A percentile compares a stretch with the other conserved stretches of the same genome.
phyloP scores from a whole-genome alignment of 2,797 vertebrate species.

The Pitangus sulphuratus region DNA sequence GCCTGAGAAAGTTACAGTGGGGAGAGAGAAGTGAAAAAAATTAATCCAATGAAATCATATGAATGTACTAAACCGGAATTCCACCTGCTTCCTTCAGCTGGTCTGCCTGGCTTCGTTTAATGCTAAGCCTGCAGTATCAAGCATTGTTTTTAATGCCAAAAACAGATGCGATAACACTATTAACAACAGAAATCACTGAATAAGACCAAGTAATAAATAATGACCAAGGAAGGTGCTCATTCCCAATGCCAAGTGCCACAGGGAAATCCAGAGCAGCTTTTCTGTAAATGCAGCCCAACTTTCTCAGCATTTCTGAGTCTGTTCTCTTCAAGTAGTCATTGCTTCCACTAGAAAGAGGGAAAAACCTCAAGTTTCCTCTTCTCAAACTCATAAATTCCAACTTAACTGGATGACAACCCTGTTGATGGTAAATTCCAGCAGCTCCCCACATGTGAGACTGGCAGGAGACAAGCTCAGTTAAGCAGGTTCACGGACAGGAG shows the following conservation, averaged over 20 bases:
- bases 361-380: background rate
- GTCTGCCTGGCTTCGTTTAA: background rate
- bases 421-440: background rate
- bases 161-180: background rate
- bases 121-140: background rate
- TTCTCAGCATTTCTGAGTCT: background rate
- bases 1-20: background rate
- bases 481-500: background rate
- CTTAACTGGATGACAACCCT: background rate
- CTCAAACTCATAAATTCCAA: background rate
- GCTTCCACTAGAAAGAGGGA: background rate
- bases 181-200: background rate
- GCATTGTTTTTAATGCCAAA: background rate
- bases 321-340: background rate
- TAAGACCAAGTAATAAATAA: background rate
- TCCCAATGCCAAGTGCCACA: background rate
- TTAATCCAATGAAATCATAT: background rate
- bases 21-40: background rate
- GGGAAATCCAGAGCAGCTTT: background rate
- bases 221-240: accelerated
- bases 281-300: background rate
- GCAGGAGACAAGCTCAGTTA: background rate
- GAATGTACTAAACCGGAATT: background rate
- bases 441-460: background rate
- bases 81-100: background rate